Evolutionary conservation across 2,797 vertebrate genomes (phyloP), one percentile per base, ranked within the genome.

Genomic region (Etheostoma perlongum): DNA sequence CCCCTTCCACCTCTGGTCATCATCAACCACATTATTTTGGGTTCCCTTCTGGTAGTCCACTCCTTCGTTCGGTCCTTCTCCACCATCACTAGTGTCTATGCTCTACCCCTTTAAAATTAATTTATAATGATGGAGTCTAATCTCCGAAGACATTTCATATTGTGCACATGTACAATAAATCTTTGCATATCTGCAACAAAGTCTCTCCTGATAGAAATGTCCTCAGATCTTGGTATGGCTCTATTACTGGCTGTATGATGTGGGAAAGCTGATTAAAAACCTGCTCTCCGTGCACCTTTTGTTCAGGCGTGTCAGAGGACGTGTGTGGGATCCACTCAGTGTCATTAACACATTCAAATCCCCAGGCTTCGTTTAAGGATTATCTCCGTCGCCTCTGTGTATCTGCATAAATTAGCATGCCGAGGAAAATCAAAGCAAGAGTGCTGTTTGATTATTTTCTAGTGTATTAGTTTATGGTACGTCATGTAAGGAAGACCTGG

Each of bases 351-450:
- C 75, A 80, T 89, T 90, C 64, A 80, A 63, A 71, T 81, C 76
- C 59, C 7, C 9, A 9, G 58, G 66, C 79, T 71, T 85, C 19
- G 8, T 76, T 66, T 33, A 76, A 48, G 75, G 72, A 85, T 86
- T 63, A 72, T 84, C 65, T 62, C 64, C 62, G 69, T 61, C 6
- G 18, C 40, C 15, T 33, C 42, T 62, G 25, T 87, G 57, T 57
- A 52, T 47, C 64, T 76, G 82, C 74, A 89, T 86, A 83, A 67
- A 89, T 90, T 84, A 83, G 70, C 81, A 91, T 78, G 40, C 10
- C 30, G 78, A 89, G 74, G 15, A 6, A 79, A 89, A 91, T 85
- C 73, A 88, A 86, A 88, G 81, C 65, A 76, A 30, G 63, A 33
- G 61, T 67, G 52, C 47, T 60, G 53, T 33, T 51, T 76, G 53